phyloP scores from a whole-genome alignment of 1,140 invertebrate genomes.

The Drosophila murphyi region DNA sequence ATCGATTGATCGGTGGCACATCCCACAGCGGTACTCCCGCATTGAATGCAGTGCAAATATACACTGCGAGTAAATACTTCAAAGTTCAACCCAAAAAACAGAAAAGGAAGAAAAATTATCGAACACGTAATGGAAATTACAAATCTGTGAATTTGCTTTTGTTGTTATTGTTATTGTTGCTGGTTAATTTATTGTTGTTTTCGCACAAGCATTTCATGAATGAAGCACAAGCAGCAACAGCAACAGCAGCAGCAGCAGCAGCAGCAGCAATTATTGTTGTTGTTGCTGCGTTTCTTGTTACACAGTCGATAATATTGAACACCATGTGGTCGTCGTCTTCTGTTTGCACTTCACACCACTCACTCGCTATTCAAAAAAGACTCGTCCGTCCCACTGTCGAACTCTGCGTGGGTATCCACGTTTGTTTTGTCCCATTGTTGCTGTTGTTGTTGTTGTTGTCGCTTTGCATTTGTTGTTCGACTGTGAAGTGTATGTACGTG shows the following conservation, averaged over 20 bases:
- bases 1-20: not conserved
- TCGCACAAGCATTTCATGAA: constrained; percentile 53
- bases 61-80: not conserved
- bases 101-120: constrained; percentile 17
- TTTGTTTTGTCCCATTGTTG: constrained; percentile 41
- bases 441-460: constrained; percentile 36
- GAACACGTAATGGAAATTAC: constrained; percentile 38
- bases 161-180: constrained; percentile 21
- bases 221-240: constrained; percentile 26
- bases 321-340: constrained; percentile 28
- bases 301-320: constrained; percentile 61
- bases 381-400: not conserved
- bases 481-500: constrained; percentile 63
- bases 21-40: constrained; percentile 12
- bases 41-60: constrained; percentile 49
- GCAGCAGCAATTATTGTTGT: constrained; percentile 25
- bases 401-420: constrained; percentile 33
- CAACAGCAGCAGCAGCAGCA: constrained; percentile 9
- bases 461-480: constrained; percentile 49
- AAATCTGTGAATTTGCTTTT: constrained; percentile 28
- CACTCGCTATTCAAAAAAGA: not conserved
- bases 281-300: constrained; percentile 26
- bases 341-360: constrained; percentile 55
- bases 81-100: not conserved
- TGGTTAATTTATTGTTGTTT: constrained; percentile 37